A percentile compares a stretch with the other conserved stretches of the same genome.
These are phyloP conservation scores for Nephrotoma guestfalica DNA, from an alignment of 2,888 invertebrate genomes.

Conservation along the genomic window DNA sequence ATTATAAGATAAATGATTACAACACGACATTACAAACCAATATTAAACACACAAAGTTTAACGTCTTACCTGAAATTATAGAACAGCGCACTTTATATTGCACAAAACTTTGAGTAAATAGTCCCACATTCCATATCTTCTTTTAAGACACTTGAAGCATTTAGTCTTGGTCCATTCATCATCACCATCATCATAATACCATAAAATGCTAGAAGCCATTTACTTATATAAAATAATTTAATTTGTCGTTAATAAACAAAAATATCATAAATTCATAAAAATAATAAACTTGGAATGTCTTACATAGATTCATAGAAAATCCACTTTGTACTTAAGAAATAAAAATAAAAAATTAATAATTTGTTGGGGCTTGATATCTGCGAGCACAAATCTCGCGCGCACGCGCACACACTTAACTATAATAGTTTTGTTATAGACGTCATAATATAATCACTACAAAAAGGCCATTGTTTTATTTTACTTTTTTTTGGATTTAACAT, in stretches of 20 bases:
- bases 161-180: not conserved
- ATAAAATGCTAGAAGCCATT: not conserved
- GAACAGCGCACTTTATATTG: too few relatives aligned
- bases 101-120: too few relatives aligned
- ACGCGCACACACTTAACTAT: not conserved
- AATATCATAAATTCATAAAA: not conserved
- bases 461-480: not conserved
- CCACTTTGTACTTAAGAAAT: not conserved
- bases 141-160: too few relatives aligned
- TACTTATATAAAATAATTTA: not conserved
- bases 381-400: not conserved
- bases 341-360: not conserved
- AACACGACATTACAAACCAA: too few relatives aligned
- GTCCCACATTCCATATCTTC: too few relatives aligned
- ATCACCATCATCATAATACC: not conserved
- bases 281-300: not conserved
- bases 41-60: too few relatives aligned
- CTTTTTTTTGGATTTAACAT: not conserved
- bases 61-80: too few relatives aligned
- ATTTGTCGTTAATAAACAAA: not conserved
- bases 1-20: too few relatives aligned
- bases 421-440: not conserved
- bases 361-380: not conserved
- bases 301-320: not conserved
- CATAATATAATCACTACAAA: not conserved